Conservation (phyloP, 1,140 invertebrate species). For the Chionoecetes opilio region DNA sequence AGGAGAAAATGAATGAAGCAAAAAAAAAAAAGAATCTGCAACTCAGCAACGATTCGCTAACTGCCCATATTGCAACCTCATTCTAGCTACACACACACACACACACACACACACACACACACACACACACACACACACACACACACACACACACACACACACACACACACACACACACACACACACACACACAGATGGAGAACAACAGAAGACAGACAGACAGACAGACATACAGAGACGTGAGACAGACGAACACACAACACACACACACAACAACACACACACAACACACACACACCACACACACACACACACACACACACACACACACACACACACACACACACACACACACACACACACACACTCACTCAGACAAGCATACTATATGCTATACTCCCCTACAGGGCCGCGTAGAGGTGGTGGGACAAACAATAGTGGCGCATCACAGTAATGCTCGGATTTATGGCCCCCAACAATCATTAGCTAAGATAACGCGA, state of each 20-base stretch:
- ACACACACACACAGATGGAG: neutral
- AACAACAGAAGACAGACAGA: neutral
- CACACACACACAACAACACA: neutral
- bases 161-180: slow-evolving; percentile 48
- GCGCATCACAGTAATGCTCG: slow-evolving; percentile 69
- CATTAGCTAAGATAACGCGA: slow-evolving; percentile 75
- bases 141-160: slow-evolving; percentile 2
- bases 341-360: neutral
- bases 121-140: neutral
- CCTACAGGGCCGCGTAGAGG: slow-evolving; percentile 58
- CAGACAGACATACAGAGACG: no score
- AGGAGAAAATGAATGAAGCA: neutral
- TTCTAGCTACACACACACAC: neutral
- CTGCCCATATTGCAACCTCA: neutral
- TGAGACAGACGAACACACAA: no score
- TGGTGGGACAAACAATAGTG: slow-evolving; percentile 70
- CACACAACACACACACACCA: neutral
- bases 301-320: no score
- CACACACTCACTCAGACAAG: neutral
- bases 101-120: slow-evolving; percentile 33
- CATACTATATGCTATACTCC: neutral
- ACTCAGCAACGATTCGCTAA: neutral
- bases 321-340: slow-evolving; percentile 20
- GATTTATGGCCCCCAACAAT: slow-evolving; percentile 73
- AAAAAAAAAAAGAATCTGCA: neutral